Conservation (phyloP, 2,888 invertebrate genomes). For the Calameuta pallipes region DNA sequence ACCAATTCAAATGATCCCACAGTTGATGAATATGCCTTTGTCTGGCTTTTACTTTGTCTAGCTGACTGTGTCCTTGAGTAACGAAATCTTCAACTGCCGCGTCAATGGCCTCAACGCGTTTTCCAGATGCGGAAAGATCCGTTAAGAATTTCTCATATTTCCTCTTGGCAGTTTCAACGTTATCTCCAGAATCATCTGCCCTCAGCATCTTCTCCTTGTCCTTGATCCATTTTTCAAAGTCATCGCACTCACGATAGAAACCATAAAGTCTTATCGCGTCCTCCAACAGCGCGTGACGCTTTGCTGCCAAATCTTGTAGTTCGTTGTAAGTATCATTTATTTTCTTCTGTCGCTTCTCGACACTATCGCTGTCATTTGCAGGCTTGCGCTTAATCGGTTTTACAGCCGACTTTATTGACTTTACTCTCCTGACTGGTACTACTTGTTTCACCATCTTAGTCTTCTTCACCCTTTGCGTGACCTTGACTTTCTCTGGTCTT, state of each 20-base stretch:
- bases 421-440: slow-evolving; percentile 79
- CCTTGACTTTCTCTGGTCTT: slow-evolving; percentile 85
- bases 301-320: slow-evolving; percentile 81
- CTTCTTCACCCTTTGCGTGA: slow-evolving; percentile 89
- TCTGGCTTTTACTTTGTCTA: slow-evolving; percentile 80
- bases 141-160: slow-evolving; percentile 98
- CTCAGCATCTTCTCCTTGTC: slow-evolving; percentile 92
- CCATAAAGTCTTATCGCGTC: slow-evolving; percentile 93
- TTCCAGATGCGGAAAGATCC: slow-evolving; percentile 93
- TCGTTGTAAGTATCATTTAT: slow-evolving; percentile 87
- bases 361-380: slow-evolving; percentile 77
- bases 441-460: slow-evolving; percentile 88
- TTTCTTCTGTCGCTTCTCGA: slow-evolving; percentile 81
- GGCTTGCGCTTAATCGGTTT: slow-evolving; percentile 59
- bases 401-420: slow-evolving; percentile 66
- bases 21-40: slow-evolving; percentile 87
- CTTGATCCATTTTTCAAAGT: slow-evolving; percentile 97
- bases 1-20: slow-evolving; percentile 87
- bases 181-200: slow-evolving; percentile 85
- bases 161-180: slow-evolving; percentile 91
- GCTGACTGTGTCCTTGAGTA: slow-evolving; percentile 85
- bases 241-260: slow-evolving; percentile 97
- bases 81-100: slow-evolving; percentile 87
- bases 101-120: slow-evolving; percentile 90
- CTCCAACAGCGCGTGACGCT: slow-evolving; percentile 85